Base-by-base conservation (phyloP, 2,888 invertebrate species). In the Palloptera scutellata region DNA sequence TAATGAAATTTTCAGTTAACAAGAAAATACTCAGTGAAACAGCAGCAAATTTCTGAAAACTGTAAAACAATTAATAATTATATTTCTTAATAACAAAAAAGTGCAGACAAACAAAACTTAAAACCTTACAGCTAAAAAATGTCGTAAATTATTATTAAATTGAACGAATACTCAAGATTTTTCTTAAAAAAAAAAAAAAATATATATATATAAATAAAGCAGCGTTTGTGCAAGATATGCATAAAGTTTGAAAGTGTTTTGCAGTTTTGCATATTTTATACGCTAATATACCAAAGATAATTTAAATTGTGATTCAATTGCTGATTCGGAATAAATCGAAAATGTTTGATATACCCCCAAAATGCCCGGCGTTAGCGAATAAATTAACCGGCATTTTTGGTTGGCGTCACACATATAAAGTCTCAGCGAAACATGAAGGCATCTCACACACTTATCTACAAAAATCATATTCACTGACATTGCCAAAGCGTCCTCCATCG, bases 351-450 rank as follows among this genome's bases (percentile, higher is more conserved):
- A 86, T 88, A 60, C 86, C 89, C 75, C 89, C 90, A 70, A 89
- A 91, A 74, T 92, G 92, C 83, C 90, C 91, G 77, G 92, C 92
- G 79, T 89, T 92, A 77, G 91, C 92, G 9, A 92, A 92, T 80
- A 92, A 92, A 86, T 81, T 93, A 72, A 91, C 90, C 76, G 89
- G 92, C 72, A 86, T 92, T 72, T 92, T 93, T 80, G 91, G 92
- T 66, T 92, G 92, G 92, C 86, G 92, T 74, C 92, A 92, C 82
- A 92, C 91, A 10, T 92, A 92, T 80, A 91, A 92, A 70, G 92
- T 93, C 72, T 91, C 92, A 79, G 91, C 92, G 81, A 86, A 92
- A 74, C 92, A 93, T 79, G 88, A 90, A 77, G 87, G 88, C 73
- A 86, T 89, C 70, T 77, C 82, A 45, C 85, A 85, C 72, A 79